These are phyloP conservation scores for Apodemia zela DNA, from an alignment of 2,888 invertebrate genomes.

Conservation along the genomic window DNA sequence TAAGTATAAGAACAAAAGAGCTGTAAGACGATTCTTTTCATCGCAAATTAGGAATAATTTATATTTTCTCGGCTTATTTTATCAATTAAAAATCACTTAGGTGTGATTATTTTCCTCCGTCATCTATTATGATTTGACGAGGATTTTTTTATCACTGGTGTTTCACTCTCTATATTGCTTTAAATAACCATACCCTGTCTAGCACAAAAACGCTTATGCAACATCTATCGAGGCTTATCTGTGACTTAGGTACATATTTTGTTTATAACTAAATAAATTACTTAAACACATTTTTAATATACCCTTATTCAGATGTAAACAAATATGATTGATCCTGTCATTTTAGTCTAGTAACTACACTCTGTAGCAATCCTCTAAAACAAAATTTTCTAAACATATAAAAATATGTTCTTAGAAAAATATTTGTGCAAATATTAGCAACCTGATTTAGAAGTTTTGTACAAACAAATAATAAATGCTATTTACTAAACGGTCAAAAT, in stretches of 20 bases:
- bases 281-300: background rate
- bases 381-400: conserved; percentile 5
- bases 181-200: background rate
- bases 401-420: conserved; percentile 12
- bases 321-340: background rate
- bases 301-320: background rate
- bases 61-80: too few species aligned
- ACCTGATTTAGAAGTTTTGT: too few species aligned
- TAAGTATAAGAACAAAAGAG: too few species aligned
- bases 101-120: too few species aligned
- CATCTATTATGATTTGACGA: too few species aligned
- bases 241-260: background rate
- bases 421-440: conserved; percentile 7
- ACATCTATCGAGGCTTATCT: background rate
- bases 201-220: background rate
- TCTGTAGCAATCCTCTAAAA: background rate
- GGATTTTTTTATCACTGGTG: too few species aligned
- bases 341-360: background rate
- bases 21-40: too few species aligned
- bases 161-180: background rate
- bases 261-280: background rate
- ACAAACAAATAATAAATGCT: too few species aligned
- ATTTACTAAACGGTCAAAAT: too few species aligned
- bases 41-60: too few species aligned
- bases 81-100: too few species aligned